phyloP scores from a whole-genome alignment of 2,113 vertebrate genomes.

The Pollimyrus isidori region DNA sequence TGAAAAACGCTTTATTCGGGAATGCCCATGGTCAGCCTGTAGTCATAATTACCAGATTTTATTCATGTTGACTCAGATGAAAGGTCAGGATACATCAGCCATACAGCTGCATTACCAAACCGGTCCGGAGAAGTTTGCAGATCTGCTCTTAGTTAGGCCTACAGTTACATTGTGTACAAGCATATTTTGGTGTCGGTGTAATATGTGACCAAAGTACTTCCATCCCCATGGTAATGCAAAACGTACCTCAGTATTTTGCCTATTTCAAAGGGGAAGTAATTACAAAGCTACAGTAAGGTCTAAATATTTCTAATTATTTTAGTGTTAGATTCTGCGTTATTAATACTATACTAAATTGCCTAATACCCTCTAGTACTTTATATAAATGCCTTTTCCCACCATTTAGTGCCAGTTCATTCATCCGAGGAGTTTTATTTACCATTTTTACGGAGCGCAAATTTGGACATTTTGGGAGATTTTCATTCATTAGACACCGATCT shows the following conservation, averaged over 20 bases:
- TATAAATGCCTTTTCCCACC: background rate
- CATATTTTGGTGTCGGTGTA: background rate
- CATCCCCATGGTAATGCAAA: background rate
- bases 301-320: background rate
- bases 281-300: background rate
- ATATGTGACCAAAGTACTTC: background rate
- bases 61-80: constrained; percentile 21
- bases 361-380: background rate
- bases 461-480: background rate
- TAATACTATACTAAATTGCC: background rate
- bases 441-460: background rate
- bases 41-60: background rate
- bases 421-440: background rate
- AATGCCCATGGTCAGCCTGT: background rate
- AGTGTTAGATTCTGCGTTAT: background rate
- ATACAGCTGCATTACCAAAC: constrained; percentile 19
- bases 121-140: background rate
- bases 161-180: background rate
- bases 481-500: background rate
- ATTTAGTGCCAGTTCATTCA: background rate
- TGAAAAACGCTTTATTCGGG: background rate
- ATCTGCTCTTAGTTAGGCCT: background rate
- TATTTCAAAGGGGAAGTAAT: background rate
- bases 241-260: background rate
- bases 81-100: constrained; percentile 34